Evolutionary conservation across 2,113 vertebrate genomes (phyloP).

Genomic region (Campylomormyrus numenius): DNA sequence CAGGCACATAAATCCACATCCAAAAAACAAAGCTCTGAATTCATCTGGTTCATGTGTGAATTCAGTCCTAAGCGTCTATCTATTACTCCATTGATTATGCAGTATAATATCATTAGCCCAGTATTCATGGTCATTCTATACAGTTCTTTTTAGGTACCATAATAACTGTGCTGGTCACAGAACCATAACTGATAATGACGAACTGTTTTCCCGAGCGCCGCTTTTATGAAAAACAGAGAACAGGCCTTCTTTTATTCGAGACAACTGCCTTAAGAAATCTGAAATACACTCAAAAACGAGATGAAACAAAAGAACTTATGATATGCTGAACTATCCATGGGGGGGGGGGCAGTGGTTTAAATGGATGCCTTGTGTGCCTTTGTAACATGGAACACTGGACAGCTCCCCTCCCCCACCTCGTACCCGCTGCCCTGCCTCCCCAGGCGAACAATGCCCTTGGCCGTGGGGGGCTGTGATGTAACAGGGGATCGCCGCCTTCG

Average conservation of each 20-base stretch:
- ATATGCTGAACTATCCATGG: not conserved
- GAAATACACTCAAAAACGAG: not conserved
- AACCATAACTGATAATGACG: not conserved
- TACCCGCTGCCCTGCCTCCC: not conserved
- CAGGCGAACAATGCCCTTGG: conserved; percentile 5
- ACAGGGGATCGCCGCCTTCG: not conserved
- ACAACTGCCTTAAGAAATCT: not conserved
- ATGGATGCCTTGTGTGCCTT: conserved; percentile 1
- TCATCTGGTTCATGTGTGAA: not conserved
- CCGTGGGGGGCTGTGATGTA: not conserved
- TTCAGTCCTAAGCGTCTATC: not conserved
- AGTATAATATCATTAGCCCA: not conserved
- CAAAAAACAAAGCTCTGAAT: not conserved
- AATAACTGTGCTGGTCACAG: not conserved
- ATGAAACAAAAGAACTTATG: not conserved
- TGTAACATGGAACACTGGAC: not conserved
- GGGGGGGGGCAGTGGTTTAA: not conserved
- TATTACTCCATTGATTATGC: not conserved
- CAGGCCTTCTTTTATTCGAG: not conserved
- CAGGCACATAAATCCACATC: not conserved
- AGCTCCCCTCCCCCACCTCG: not conserved
- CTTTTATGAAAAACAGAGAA: not conserved
- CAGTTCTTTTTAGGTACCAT: not conserved
- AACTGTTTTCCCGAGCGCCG: not conserved
- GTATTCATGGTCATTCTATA: not conserved